Base-by-base conservation (phyloP, 2,888 invertebrate genomes). In the Mythimna pallens region DNA sequence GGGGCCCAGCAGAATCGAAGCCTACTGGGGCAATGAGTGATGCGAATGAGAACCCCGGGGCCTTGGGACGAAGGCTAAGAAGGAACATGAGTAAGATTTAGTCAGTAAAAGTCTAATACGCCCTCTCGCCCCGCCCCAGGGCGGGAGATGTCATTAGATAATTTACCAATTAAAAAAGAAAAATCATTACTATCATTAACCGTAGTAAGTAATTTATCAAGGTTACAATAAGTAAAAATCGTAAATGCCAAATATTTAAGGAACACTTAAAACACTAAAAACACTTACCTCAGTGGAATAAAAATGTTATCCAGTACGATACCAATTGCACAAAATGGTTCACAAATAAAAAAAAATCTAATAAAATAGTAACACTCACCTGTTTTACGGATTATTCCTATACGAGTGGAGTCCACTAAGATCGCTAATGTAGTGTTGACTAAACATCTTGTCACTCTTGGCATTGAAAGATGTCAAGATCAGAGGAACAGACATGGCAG, bases 401-500 rank as follows among this genome's bases (percentile, higher is more conserved):
- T 17, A 50, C 82, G 75, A 79, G 74, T 65, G 66, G n/a, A 25
- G 66, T 62, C 65, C 43, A 65, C 79, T 82, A 64, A 20, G 79
- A 62, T 52, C 25, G 40, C 57, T 58, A 65, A 20, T 75, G 62
- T 55, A 74, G 62, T 81, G 80, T 82, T 82, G 67, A 74, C 67
- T 9, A 22, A 61, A 55, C 36, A 58, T 67, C 50, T 70, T 75
- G 61, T n/a, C 79, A 74, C 50, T 14, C 47, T 20, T 47, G 17
- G 5, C 3, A 47, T 58, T 67, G 58, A 65, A 58, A 65, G 34
- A 65, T 50, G 62, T 55, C 40, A 43, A 70, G 40, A 62, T 40
- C 36, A 43, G 17, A 50, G 9, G 0, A 2, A 8, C 34, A 82
- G 74, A 79, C 47, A 22, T 10, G 79, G 70, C 69, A 34, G 0